Evolutionary conservation across 1,140 invertebrate species (phyloP).

Genomic region (Tigriopus japonicus): DNA sequence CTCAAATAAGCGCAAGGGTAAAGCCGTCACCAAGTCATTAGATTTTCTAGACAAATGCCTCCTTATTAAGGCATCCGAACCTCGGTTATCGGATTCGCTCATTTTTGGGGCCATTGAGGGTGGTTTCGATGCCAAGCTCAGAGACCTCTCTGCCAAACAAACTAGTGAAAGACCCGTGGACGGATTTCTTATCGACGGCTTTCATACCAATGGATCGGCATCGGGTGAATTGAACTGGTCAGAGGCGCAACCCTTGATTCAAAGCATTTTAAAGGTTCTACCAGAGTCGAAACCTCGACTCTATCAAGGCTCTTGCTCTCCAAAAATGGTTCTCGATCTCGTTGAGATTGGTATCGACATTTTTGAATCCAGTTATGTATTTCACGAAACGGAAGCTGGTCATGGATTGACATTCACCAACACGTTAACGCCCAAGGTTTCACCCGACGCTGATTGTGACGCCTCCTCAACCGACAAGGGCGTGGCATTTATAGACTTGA

Average conservation of each 20-base stretch:
- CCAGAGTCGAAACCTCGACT: conserved; percentile 41
- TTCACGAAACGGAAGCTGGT: conserved; percentile 36
- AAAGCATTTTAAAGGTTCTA: conserved; percentile 36
- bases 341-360: conserved; percentile 51
- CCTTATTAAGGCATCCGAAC: conserved; percentile 20
- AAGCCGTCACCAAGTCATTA: conserved; percentile 30
- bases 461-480: background rate
- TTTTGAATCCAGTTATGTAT: conserved; percentile 56
- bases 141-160: conserved; percentile 31
- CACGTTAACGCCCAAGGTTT: background rate
- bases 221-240: conserved; percentile 36
- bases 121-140: conserved; percentile 36
- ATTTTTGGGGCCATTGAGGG: conserved; percentile 48
- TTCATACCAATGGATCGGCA: conserved; percentile 44
- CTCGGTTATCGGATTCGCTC: conserved; percentile 24
- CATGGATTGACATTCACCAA: conserved; percentile 34
- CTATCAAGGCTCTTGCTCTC: conserved; percentile 46
- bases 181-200: conserved; percentile 58
- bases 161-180: conserved; percentile 21
- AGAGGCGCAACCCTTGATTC: conserved; percentile 37
- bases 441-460: too few relatives aligned
- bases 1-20: conserved; percentile 42
- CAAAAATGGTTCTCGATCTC: conserved; percentile 39
- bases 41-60: conserved; percentile 21
- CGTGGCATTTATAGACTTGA: background rate